Evolutionary conservation across 2,797 vertebrate species (phyloP), one percentile per base, ranked within the genome.

Genomic region (Melopsittacus undulatus): DNA sequence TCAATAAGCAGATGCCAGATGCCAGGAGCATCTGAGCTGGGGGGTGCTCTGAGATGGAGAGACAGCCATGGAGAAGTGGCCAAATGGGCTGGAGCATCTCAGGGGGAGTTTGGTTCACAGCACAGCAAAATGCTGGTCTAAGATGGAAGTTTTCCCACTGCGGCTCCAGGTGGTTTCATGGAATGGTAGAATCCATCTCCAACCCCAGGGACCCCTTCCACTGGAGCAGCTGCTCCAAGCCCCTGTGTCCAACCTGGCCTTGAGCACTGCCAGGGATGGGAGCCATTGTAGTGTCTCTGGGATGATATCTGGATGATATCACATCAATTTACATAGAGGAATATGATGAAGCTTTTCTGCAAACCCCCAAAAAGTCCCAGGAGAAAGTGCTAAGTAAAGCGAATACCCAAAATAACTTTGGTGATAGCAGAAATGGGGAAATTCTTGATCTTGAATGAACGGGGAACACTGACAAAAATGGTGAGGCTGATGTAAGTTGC

Each of bases 371-470:
- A 90, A 95, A 92, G 30, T 36, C 48, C 76, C 91, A 30, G 49
- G 69, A 91, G 94, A 95, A 96, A 95, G 91, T 95, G 93, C 62
- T 88, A 61, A 95, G 61, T 68, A 64, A 94, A 90, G 42, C 42
- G 88, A 90, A 42, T 20, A 45, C 42, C 69, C 49, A 66, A 88
- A 89, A 94, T 90, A 91, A n/a, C 32, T 38, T 11, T 2, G 0
- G 22, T 56, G 32, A 46, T 12, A 83, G 21, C 20, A 75, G 69
- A 94, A 91, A 90, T 1, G 38, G 52, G 69, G 83, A 94, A 92
- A 81, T 88, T 92, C 72, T 94, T 4, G 1, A 2, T 49, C 24
- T 68, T 51, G 42, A 61, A 63, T 42, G 61, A 92, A 96, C 92
- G 54, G 49, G 83, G 85, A 95, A 95, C 48, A 34, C 75, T 74